A percentile compares a stretch with the other conserved stretches of the same genome.
Evolutionary conservation across 2,113 vertebrate genomes (phyloP).

Genomic region (Gymnogyps californianus): DNA sequence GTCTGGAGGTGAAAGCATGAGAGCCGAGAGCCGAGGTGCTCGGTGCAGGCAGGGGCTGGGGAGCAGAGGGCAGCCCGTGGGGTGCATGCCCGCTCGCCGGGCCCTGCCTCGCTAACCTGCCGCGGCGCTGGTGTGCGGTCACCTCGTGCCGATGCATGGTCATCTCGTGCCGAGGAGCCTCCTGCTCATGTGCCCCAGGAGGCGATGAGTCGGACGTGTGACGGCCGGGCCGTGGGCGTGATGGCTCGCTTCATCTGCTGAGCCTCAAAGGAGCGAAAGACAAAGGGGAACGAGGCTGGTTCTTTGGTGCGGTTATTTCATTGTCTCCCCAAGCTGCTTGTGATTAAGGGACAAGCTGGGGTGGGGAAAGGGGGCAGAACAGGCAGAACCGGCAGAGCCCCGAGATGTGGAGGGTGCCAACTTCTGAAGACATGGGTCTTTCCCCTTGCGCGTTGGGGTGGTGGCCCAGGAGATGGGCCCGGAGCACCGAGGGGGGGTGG

Average conservation of each 20-base stretch:
- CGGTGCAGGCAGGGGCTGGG: accelerated
- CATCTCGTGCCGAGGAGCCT: background rate
- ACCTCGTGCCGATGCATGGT: accelerated
- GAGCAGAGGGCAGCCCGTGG: accelerated
- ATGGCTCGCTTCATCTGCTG: background rate
- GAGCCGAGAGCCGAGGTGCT: background rate
- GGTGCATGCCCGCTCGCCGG: accelerated
- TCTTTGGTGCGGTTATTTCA: constrained; percentile 62
- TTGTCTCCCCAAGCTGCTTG: constrained; percentile 64
- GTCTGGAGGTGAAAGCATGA: background rate
- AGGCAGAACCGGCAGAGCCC: background rate
- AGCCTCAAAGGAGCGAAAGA: background rate
- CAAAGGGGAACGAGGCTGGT: background rate
- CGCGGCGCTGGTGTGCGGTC: accelerated
- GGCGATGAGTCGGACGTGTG: background rate
- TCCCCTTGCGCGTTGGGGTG: background rate
- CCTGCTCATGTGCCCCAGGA: background rate
- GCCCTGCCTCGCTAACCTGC: background rate
- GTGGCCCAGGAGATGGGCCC: background rate
- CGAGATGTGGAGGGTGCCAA: background rate
- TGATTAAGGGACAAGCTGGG: constrained; percentile 47
- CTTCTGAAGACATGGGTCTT: background rate
- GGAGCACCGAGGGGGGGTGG: background rate
- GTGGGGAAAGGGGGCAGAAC: background rate
- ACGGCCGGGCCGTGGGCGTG: accelerated